phyloP scores from a whole-genome alignment of 2,888 invertebrate genomes.

The Oscheius myriophilus region DNA sequence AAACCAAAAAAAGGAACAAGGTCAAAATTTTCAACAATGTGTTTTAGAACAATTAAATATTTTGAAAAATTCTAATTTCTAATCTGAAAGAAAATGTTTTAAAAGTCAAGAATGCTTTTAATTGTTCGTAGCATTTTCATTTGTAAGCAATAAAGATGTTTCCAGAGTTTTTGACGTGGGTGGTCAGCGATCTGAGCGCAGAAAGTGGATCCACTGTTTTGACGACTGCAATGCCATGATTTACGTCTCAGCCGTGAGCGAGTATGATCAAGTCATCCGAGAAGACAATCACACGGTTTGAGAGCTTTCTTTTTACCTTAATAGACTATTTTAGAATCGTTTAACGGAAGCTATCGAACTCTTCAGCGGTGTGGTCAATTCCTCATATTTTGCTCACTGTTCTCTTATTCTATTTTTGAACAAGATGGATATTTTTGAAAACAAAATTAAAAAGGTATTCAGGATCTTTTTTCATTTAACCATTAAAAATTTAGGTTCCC shows the following conservation, averaged over 20 bases:
- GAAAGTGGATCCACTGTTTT: constrained; percentile 67
- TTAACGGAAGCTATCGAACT: constrained; percentile 63
- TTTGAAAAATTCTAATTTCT: too few species aligned
- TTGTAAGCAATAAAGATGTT: background rate
- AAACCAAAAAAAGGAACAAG: too few species aligned
- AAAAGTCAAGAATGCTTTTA: too few species aligned
- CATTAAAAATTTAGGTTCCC: constrained; percentile 14
- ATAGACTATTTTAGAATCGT: constrained; percentile 57
- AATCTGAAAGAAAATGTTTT: too few species aligned
- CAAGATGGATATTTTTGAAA: constrained; percentile 66
- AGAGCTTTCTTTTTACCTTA: background rate
- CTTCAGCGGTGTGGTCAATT: constrained; percentile 55
- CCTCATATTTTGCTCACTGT: constrained; percentile 54
- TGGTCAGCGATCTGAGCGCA: constrained; percentile 79
- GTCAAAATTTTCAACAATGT: too few species aligned
- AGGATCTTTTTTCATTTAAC: constrained; percentile 34
- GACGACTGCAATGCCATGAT: constrained; percentile 63
- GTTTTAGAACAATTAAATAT: too few species aligned
- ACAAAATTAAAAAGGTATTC: constrained; percentile 55
- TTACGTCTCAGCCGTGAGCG: constrained; percentile 63
- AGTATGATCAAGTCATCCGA: constrained; percentile 60
- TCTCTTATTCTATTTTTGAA: constrained; percentile 68
- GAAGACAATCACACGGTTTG: constrained; percentile 60
- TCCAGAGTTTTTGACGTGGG: constrained; percentile 97
- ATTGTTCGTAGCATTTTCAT: too few species aligned